A percentile compares a stretch with the other conserved stretches of the same genome.
Evolutionary conservation across 2,888 invertebrate genomes (phyloP).

Genomic region (Chesias legatella): DNA sequence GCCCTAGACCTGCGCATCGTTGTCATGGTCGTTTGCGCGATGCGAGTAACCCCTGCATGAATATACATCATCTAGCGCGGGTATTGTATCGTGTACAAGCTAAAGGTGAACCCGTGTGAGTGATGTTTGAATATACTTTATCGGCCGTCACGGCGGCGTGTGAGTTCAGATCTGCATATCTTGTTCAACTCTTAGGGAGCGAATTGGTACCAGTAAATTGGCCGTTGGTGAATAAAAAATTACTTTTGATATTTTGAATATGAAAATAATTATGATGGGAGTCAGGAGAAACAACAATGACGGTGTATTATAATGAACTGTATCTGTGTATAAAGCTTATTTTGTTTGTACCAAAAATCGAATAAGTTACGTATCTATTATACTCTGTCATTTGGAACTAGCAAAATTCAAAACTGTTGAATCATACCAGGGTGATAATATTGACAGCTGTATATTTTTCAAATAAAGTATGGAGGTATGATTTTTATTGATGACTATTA

Average conservation of each 20-base stretch:
- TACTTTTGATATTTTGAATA: slow-evolving; percentile 27
- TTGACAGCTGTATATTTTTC: slow-evolving; percentile 1
- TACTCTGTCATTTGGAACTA: slow-evolving; percentile 18
- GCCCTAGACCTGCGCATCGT: too few species aligned
- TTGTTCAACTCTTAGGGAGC: slow-evolving; percentile 16
- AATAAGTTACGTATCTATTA: slow-evolving; percentile 19
- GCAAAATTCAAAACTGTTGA: slow-evolving; percentile 14
- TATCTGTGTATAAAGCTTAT: slow-evolving; percentile 27
- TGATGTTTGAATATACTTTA: slow-evolving; percentile 7
- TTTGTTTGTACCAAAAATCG: slow-evolving; percentile 28
- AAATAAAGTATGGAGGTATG: slow-evolving; percentile 1
- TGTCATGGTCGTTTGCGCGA: too few species aligned
- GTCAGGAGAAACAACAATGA: slow-evolving; percentile 12
- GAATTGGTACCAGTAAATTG: slow-evolving; percentile 15
- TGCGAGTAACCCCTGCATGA: too few species aligned
- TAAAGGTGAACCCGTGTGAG: slow-evolving; percentile 2
- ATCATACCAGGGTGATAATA: slow-evolving; percentile 7
- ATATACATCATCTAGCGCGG: too few species aligned
- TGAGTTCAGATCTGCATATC: slow-evolving; percentile 19
- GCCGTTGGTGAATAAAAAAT: slow-evolving; percentile 16
- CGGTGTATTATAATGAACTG: slow-evolving; percentile 16
- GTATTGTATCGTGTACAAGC: not conserved
- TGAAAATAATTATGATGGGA: slow-evolving; percentile 16
- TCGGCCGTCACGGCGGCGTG: slow-evolving; percentile 2
- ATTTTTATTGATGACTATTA: slow-evolving; percentile 7